Evolutionary conservation across 1,140 invertebrate genomes (phyloP).

Genomic region (Druon quercuslanigerum): DNA sequence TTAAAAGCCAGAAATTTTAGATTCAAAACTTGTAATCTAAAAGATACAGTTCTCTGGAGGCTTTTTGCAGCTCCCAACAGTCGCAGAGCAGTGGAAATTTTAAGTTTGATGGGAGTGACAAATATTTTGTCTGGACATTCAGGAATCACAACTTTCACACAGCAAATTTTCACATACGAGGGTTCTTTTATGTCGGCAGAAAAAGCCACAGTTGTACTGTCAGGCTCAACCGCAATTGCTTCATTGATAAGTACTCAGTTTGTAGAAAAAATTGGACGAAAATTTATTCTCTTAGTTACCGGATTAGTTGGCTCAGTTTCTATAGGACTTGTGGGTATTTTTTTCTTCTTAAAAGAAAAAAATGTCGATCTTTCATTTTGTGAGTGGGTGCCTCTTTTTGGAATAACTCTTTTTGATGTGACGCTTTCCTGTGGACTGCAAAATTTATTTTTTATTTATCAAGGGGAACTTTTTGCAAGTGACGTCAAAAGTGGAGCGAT

Average conservation of each 20-base stretch:
- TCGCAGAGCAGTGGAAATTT: background rate
- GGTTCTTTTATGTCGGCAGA: background rate
- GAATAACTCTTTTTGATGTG: background rate
- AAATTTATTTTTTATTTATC: slow-evolving; percentile 15
- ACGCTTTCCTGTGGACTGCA: slow-evolving; percentile 13
- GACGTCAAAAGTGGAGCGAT: slow-evolving; percentile 4
- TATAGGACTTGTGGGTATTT: background rate
- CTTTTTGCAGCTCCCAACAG: background rate
- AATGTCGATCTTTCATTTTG: background rate
- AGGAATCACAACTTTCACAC: background rate
- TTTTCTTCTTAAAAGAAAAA: background rate
- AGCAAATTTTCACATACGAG: background rate
- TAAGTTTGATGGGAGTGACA: background rate
- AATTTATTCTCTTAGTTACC: background rate
- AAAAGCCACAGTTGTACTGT: background rate
- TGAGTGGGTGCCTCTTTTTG: slow-evolving; percentile 4
- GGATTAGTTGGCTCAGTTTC: background rate
- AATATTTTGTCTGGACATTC: background rate
- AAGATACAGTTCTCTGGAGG: background rate
- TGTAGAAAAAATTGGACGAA: background rate
- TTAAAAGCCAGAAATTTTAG: background rate
- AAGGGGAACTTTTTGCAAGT: background rate
- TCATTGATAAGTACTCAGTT: background rate
- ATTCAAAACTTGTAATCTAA: background rate
- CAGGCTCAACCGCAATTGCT: background rate